Evolutionary conservation across 2,888 invertebrate species (phyloP).

Genomic region (Chelonus formosanus): DNA sequence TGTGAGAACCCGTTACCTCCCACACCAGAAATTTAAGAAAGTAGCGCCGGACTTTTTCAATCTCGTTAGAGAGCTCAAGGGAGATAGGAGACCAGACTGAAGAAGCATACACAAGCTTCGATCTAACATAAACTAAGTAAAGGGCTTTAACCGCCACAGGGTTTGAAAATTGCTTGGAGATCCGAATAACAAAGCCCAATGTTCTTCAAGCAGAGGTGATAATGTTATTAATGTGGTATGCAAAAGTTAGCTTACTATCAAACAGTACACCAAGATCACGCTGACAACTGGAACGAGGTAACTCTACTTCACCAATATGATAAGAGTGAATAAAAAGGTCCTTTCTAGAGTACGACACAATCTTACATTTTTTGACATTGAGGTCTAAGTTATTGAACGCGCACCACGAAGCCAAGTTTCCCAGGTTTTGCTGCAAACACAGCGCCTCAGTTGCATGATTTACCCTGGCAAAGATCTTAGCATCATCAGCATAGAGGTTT

Average conservation of each 20-base stretch:
- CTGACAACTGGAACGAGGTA: neutral
- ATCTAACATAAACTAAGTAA: neutral
- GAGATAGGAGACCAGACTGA: neutral
- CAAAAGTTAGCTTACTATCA: neutral
- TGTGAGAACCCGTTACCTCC: too few species aligned
- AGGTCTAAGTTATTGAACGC: neutral
- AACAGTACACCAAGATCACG: neutral
- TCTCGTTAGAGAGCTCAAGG: neutral
- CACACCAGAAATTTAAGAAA: too few species aligned
- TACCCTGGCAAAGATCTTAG: too few species aligned
- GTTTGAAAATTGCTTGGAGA: neutral
- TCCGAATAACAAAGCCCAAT: neutral
- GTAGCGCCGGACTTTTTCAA: conserved; percentile 5
- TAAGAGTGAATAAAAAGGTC: neutral
- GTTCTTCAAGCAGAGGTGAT: neutral
- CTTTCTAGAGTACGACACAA: too few species aligned
- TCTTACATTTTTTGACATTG: too few species aligned
- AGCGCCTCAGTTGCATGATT: too few species aligned
- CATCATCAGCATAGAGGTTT: too few species aligned
- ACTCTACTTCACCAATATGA: neutral
- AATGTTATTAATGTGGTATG: neutral
- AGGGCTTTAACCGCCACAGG: neutral
- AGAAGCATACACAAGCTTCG: neutral
- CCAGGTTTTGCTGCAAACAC: too few species aligned
- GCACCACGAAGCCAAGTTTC: too few species aligned